Evolutionary conservation across 2,797 vertebrate genomes (phyloP), one percentile per base, ranked within the genome.

Genomic region (Setipinna tenuifilis): DNA sequence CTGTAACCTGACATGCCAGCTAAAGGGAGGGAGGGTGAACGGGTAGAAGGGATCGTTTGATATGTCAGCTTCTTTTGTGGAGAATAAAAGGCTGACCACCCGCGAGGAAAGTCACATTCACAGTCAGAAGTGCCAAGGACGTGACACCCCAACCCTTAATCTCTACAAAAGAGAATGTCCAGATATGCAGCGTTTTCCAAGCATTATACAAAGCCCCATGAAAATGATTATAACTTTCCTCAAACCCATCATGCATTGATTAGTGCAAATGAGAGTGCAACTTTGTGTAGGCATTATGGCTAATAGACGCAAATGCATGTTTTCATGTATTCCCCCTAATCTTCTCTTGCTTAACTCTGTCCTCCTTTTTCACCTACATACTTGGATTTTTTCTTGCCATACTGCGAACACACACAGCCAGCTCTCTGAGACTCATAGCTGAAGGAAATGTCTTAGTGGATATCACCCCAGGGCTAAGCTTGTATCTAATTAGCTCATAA

Each of bases 401-500:
- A 57, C 3, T 84, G 68, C 48, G 5, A 19, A 61, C 58, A 82
- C 12, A 23, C 31, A 78, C 35, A n/a, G 21, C 84, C 80, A 54
- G 50, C 50, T 14, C 83, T 86, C 65, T n/a, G 57, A 1, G 83
- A 62, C 78, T 80, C 85, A 21, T 83, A 62, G 82, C 58, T 83
- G 44, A 84, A 82, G 59, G 41, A 41, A 5, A 17, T 0, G 14
- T 82, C 58, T n/a, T 80, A 48, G 54, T 78, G 35, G 21, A 59
- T 83, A 50, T 61, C 68, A 83, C 82, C 44, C 21, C 62, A 61
- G 54, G 44, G 28, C 21, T 59, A 41, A 81, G 44, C 48, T 57
- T 9, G 21, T 57, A 35, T 86, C 83, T 81, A 81, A 85, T 88
- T 82, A 86, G 61, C 71, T 82, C 61, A 83, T 50, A 58, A 48